Percentiles rank a stretch among this genome's conserved stretches.
These are phyloP conservation scores for Notothenia coriiceps DNA, from an alignment of 2,113 vertebrate genomes.

Conservation along the genomic window DNA sequence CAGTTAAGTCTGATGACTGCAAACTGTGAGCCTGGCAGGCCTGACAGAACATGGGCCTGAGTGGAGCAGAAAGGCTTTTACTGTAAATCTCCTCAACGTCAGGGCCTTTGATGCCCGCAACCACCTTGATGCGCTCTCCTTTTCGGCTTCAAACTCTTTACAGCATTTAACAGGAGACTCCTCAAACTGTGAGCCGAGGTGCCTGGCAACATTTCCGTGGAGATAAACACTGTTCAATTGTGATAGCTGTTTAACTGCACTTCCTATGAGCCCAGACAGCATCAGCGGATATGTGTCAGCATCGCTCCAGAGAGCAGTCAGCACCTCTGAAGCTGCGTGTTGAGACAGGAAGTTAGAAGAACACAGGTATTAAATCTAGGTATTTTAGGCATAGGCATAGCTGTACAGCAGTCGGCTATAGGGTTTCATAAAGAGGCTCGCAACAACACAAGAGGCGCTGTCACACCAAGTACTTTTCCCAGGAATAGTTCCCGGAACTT, in stretches of 20 bases:
- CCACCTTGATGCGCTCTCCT: slow-evolving; percentile 56
- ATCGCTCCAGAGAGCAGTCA: slow-evolving; percentile 41
- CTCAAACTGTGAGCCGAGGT: slow-evolving; percentile 35
- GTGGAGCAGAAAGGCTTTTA: slow-evolving; percentile 54
- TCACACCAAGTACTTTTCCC: too few relatives aligned
- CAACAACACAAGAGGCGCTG: slow-evolving; percentile 9
- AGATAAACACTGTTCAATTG: slow-evolving; percentile 49
- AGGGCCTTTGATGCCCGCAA: slow-evolving; percentile 60
- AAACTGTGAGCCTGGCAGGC: slow-evolving; percentile 26
- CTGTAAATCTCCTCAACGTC: slow-evolving; percentile 61
- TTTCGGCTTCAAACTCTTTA: slow-evolving; percentile 44
- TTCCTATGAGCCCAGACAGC: slow-evolving; percentile 59
- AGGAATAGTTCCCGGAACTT: too few relatives aligned
- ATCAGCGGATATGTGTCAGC: slow-evolving; percentile 46
- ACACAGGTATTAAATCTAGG: slow-evolving; percentile 54
- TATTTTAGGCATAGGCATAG: slow-evolving; percentile 28
- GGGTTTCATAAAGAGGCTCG: slow-evolving; percentile 18
- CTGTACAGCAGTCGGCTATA: slow-evolving; percentile 29
- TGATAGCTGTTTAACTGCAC: slow-evolving; percentile 64
- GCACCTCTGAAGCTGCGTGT: slow-evolving; percentile 37
- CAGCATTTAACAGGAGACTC: slow-evolving; percentile 55
- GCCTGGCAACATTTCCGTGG: slow-evolving; percentile 45
- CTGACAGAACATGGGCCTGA: slow-evolving; percentile 48
- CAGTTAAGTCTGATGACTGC: slow-evolving; percentile 31
- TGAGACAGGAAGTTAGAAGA: slow-evolving; percentile 49